phyloP scores from a whole-genome alignment of 2,888 invertebrate species.

The Oscheius sp. region DNA sequence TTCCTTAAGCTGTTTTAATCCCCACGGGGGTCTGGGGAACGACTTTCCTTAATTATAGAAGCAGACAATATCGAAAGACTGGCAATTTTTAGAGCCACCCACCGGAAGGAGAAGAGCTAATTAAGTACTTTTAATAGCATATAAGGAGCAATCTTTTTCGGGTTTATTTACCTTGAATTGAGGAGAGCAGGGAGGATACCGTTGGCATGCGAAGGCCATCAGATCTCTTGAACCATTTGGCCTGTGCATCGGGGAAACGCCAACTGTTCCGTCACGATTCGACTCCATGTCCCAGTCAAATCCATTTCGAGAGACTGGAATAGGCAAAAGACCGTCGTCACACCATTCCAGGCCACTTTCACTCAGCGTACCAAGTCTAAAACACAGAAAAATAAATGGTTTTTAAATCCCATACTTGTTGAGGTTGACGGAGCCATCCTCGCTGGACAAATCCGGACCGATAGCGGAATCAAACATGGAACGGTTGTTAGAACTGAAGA shows the following conservation, averaged over 20 bases:
- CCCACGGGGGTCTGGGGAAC: too few species aligned
- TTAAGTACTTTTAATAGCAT: conserved; percentile 6
- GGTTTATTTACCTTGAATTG: conserved; percentile 49
- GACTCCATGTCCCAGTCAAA: conserved; percentile 39
- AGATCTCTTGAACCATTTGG: conserved; percentile 53
- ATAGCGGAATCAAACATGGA: conserved; percentile 67
- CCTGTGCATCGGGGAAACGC: conserved; percentile 25
- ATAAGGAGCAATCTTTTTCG: background rate
- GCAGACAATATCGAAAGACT: background rate
- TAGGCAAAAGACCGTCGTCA: conserved; percentile 44
- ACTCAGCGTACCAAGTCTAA: conserved; percentile 9
- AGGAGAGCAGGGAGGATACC: conserved; percentile 54
- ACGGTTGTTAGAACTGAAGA: conserved; percentile 40
- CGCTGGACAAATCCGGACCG: conserved; percentile 57
- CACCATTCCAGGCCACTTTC: conserved; percentile 63
- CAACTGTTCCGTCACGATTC: conserved; percentile 3
- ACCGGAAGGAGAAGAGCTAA: conserved; percentile 15
- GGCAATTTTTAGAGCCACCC: conserved; percentile 22
- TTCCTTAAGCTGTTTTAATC: background rate
- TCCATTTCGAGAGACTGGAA: conserved; percentile 16
- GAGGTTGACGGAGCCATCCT: conserved; percentile 50
- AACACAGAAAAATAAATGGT: too few species aligned
- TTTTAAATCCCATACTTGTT: conserved; percentile 5
- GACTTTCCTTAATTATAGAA: too few species aligned
- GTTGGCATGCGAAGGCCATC: conserved; percentile 59